These are phyloP conservation scores for Halcyon badia DNA, from an alignment of 2,797 vertebrate genomes.

Conservation along the genomic window DNA sequence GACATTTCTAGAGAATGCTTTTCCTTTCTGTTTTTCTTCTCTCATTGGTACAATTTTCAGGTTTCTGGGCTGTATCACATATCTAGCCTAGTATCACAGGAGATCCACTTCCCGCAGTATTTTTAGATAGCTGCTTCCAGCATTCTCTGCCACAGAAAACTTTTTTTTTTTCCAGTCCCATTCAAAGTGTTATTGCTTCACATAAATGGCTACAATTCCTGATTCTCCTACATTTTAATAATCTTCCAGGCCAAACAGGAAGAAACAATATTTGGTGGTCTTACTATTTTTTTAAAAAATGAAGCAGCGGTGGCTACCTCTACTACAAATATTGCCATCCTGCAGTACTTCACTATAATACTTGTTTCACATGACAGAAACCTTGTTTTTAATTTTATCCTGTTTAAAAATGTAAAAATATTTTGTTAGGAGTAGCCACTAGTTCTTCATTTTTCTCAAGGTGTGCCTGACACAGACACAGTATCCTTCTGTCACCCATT, in stretches of 20 bases:
- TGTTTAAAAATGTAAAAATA: background rate
- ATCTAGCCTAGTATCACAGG: background rate
- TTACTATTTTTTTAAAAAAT: background rate
- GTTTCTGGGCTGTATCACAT: background rate
- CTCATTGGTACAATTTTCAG: background rate
- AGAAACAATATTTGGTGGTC: background rate
- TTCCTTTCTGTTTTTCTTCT: background rate
- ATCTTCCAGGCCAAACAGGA: background rate
- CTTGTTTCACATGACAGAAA: background rate
- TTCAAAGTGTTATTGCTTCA: background rate
- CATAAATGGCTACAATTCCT: background rate
- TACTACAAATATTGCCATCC: background rate
- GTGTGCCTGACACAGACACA: background rate
- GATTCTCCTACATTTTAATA: background rate
- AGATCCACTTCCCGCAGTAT: background rate
- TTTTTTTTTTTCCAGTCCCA: background rate
- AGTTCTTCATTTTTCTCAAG: background rate
- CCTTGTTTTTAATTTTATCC: rapidly evolving
- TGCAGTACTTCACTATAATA: background rate
- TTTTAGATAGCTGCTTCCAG: background rate
- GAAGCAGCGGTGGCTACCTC: background rate
- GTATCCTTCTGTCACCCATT: background rate
- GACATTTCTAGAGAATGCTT: background rate
- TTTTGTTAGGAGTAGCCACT: background rate
- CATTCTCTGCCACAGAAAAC: background rate